Conservation (phyloP, 2,113 vertebrate genomes). For the Montifringilla adamsi region DNA sequence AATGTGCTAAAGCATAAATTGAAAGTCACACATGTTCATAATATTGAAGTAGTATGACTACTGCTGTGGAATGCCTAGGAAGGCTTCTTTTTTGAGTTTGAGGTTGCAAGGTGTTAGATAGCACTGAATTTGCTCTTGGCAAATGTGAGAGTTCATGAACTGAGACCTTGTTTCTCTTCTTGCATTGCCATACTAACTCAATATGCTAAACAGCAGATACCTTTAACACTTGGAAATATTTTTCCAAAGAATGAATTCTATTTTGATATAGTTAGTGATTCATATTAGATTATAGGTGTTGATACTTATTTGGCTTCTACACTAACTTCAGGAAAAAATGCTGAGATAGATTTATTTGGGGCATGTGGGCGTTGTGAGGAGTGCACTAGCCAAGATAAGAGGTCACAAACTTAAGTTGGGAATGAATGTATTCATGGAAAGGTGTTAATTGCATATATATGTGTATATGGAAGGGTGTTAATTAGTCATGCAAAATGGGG, state of each 20-base stretch:
- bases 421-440: neutral
- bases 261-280: neutral
- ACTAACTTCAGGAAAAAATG: neutral
- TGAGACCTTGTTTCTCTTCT: neutral
- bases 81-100: neutral
- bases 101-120: neutral
- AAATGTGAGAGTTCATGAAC: neutral
- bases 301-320: neutral
- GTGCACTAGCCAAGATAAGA: neutral
- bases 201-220: neutral
- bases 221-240: neutral
- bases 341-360: neutral
- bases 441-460: neutral
- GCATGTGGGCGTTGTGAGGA: accelerated
- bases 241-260: neutral
- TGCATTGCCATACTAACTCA: neutral
- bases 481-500: neutral
- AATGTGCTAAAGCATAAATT: neutral
- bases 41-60: neutral
- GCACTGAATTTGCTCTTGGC: neutral
- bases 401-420: neutral
- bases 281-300: neutral
- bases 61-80: neutral
- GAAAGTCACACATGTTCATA: neutral
- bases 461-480: neutral